Evolutionary conservation across 2,113 vertebrate genomes (phyloP), one percentile per base, ranked within the genome.

Genomic region (Neopipo cinnamomea): DNA sequence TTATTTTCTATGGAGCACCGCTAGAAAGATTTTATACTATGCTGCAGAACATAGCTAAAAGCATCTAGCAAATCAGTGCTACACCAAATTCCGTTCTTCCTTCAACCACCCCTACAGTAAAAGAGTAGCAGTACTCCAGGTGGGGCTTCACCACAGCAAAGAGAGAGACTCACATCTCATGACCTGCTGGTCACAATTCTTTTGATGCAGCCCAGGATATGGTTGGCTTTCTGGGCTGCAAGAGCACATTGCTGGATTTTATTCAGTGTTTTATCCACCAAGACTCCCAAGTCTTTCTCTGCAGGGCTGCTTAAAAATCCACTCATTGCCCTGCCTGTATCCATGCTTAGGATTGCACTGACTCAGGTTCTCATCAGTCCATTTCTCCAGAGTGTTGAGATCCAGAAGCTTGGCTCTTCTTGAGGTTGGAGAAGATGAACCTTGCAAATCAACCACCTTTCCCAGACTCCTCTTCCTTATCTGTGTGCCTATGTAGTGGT

Each of bases 161-260:
- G 33, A 73, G 22, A 19, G 19, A 55, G 18, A 62, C 6, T 58
- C 25, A 10, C 9, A 12, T 68, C 47, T 42, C 1, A 0, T 24
- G 41, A 28, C 30, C 44, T 74, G 30, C 31, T 80, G 39, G 18
- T 20, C 41, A 42, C 31, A 47, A 5, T 55, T 74, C 41, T 33
- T 42, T 62, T 24, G 41, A 37, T 62, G 35, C 35, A 91, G 25
- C 9, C 66, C 18, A 16, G 61, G 25, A 12, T 33, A 9, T 37
- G 22, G 19, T 37, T 55, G 28, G 17, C 30, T 52, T 85, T 53
- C 84, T 80, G 47, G 46, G 7, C 30, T 88, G 30, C 7, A 8
- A 76, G 12, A 2, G 7, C n/a, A n/a, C 8, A 8, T 7, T 72
- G 58, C 30, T 6, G 1, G 33, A 4, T 37, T 20, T 23, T n/a